phyloP scores from a whole-genome alignment of 2,888 invertebrate species.

The Meghimatium bilineatum region DNA sequence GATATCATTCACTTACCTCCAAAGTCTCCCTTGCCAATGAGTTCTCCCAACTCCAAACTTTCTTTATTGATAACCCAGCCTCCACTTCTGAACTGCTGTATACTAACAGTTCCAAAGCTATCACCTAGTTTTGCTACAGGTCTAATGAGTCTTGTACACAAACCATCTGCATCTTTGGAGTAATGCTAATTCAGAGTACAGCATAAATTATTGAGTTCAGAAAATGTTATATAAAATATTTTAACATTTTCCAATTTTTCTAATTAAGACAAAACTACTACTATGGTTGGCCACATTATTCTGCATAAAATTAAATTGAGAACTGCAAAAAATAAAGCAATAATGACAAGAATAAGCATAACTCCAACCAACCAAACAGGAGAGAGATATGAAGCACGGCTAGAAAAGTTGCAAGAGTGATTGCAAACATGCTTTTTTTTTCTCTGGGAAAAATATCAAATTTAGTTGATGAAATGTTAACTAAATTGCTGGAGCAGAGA shows the following conservation, averaged over 20 bases:
- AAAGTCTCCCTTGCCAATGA: conserved; percentile 98
- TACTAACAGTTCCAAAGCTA: conserved; percentile 83
- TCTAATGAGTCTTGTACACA: conserved; percentile 93
- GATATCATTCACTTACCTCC: conserved; percentile 79
- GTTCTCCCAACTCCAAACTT: conserved; percentile 92
- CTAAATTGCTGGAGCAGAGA: too few relatives aligned
- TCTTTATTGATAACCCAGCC: conserved; percentile 94
- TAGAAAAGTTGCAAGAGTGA: too few relatives aligned
- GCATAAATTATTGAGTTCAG: background rate
- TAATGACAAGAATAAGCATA: background rate
- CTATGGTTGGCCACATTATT: too few relatives aligned
- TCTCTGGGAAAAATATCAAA: too few relatives aligned
- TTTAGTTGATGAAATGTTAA: too few relatives aligned
- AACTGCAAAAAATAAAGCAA: background rate
- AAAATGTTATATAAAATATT: background rate
- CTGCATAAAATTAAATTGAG: too few relatives aligned
- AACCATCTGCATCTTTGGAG: conserved; percentile 96
- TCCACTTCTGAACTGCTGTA: conserved; percentile 86
- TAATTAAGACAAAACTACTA: background rate
- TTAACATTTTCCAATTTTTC: background rate
- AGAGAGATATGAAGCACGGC: too few relatives aligned
- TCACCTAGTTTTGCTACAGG: conserved; percentile 90
- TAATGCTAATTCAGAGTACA: conserved; percentile 86
- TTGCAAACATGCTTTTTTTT: too few relatives aligned
- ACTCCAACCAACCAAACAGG: too few relatives aligned